phyloP scores from a whole-genome alignment of 1,140 invertebrate genomes.

The Aricia agestis region DNA sequence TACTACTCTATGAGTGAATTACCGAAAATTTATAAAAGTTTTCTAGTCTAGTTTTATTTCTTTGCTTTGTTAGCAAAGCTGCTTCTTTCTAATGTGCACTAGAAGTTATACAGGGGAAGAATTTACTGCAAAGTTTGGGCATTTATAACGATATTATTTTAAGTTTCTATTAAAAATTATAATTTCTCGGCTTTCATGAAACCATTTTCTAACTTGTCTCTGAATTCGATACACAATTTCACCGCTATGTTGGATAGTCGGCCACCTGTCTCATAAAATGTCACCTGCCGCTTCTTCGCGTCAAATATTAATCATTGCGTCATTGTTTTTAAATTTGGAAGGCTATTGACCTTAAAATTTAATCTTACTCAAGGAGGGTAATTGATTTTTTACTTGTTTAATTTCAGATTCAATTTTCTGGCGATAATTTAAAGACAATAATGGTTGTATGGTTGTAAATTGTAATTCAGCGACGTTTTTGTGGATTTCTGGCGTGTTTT shows the following conservation, averaged over 20 bases:
- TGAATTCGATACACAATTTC: background rate
- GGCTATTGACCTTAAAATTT: slow-evolving; percentile 1
- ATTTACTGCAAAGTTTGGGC: no score
- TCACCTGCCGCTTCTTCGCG: background rate
- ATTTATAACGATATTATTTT: no score
- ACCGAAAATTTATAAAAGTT: no score
- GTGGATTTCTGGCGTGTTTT: background rate
- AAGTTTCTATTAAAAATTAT: no score
- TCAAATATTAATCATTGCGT: slow-evolving; percentile 3
- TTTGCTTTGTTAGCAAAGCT: no score
- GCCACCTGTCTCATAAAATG: background rate
- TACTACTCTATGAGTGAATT: no score
- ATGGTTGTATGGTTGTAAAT: background rate
- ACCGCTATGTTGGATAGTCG: background rate
- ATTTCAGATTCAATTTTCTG: background rate
- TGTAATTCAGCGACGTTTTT: background rate
- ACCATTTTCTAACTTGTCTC: no score
- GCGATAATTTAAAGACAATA: background rate
- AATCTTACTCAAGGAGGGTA: background rate
- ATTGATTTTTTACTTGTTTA: slow-evolving; percentile 1
- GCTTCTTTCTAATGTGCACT: no score
- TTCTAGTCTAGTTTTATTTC: no score
- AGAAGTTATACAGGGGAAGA: no score
- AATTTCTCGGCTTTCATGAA: no score
- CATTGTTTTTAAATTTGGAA: slow-evolving; percentile 9